These are phyloP conservation scores for Drosophila mauritiana DNA, from an alignment of 1,140 invertebrate species.

Conservation along the genomic window DNA sequence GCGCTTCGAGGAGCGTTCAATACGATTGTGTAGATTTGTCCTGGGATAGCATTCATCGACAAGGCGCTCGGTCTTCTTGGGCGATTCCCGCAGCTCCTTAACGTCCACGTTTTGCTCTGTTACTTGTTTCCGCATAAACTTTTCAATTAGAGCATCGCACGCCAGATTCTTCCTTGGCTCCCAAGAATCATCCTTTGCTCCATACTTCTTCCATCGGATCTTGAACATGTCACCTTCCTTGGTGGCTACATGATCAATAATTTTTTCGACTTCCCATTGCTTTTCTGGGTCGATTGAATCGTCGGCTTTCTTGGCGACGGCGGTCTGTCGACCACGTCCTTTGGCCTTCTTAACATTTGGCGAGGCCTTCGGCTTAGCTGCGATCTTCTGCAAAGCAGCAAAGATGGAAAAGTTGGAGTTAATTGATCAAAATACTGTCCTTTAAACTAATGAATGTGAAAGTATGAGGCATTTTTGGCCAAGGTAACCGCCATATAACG, in stretches of 20 bases:
- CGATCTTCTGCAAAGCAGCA: not conserved
- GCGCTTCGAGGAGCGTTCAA: slow-evolving; percentile 76
- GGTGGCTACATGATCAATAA: slow-evolving; percentile 90
- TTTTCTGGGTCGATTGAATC: slow-evolving; percentile 51
- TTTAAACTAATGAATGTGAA: too few species aligned
- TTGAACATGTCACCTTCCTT: slow-evolving; percentile 89
- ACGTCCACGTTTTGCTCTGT: slow-evolving; percentile 83
- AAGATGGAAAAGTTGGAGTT: not conserved
- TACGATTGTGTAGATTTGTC: slow-evolving; percentile 67
- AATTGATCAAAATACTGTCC: too few species aligned
- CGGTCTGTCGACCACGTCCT: not conserved
- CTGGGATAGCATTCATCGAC: slow-evolving; percentile 85
- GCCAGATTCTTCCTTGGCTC: slow-evolving; percentile 87
- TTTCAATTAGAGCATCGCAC: slow-evolving; percentile 89
- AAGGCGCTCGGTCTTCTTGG: slow-evolving; percentile 88
- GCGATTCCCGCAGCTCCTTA: slow-evolving; percentile 87
- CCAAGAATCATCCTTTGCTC: slow-evolving; percentile 80
- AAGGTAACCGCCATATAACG: too few species aligned
- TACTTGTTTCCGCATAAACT: slow-evolving; percentile 87
- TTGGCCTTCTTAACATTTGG: slow-evolving; percentile 12
- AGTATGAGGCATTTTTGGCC: too few species aligned
- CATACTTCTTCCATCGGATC: slow-evolving; percentile 90
- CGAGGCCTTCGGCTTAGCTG: not conserved
- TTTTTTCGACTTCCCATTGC: slow-evolving; percentile 91
- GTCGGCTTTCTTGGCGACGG: not conserved